Percentiles rank a stretch among this genome's conserved stretches.
Conservation (phyloP, 2,888 invertebrate species). For the Acleris literana region DNA sequence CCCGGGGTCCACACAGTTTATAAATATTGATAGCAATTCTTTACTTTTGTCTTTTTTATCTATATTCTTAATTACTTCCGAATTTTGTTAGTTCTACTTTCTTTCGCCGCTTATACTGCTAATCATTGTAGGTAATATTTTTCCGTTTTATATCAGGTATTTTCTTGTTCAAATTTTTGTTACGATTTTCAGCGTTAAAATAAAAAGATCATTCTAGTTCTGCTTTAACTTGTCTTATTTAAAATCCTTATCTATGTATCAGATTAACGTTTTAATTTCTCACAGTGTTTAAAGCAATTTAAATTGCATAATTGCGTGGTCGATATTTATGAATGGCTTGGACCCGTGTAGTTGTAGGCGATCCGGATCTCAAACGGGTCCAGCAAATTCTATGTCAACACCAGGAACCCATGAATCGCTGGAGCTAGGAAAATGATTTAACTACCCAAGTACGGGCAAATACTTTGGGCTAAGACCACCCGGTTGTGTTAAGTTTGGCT, state of each 20-base stretch:
- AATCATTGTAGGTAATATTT: too few species aligned
- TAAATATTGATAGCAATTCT: not conserved
- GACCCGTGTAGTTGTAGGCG: slow-evolving; percentile 59
- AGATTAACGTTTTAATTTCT: slow-evolving; percentile 32
- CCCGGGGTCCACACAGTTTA: not conserved
- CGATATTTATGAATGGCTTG: slow-evolving; percentile 67
- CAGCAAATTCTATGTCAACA: slow-evolving; percentile 63
- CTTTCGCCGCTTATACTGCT: too few species aligned
- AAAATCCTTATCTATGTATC: slow-evolving; percentile 18
- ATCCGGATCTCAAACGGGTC: slow-evolving; percentile 61
- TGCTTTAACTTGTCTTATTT: not conserved
- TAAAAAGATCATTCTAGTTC: too few species aligned
- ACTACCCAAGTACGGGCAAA: not conserved
- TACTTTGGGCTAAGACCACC: not conserved
- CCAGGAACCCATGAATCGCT: slow-evolving; percentile 39
- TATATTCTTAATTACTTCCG: too few species aligned
- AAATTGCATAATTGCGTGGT: slow-evolving; percentile 70
- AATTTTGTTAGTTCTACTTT: too few species aligned
- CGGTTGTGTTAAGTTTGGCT: not conserved
- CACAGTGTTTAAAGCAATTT: slow-evolving; percentile 45
- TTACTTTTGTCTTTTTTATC: not conserved
- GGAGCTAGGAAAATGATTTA: slow-evolving; percentile 14
- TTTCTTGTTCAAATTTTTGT: too few species aligned
- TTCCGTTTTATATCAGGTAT: too few species aligned
- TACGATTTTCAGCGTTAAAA: not conserved